phyloP scores from a whole-genome alignment of 2,888 invertebrate genomes.

The Scaptodrosophila latifasciaeformis region DNA sequence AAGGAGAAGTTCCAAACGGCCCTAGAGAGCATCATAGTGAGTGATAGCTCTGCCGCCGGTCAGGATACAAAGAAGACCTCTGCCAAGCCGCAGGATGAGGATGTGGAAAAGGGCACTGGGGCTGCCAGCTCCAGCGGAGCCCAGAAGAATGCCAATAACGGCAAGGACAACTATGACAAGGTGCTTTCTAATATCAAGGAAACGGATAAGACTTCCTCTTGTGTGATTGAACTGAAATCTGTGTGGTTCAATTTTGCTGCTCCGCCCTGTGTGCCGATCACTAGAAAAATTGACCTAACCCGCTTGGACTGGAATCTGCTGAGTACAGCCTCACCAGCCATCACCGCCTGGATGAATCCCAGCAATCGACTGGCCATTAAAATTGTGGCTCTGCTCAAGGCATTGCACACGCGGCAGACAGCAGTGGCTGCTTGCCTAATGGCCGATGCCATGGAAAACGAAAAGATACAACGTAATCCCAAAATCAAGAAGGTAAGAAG shows the following conservation, averaged over 20 bases:
- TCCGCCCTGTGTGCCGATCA: conserved; percentile 94
- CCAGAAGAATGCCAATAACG: conserved; percentile 37
- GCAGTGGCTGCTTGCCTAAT: conserved; percentile 95
- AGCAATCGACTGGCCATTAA: conserved; percentile 91
- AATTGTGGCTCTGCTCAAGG: conserved; percentile 86
- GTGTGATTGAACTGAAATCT: conserved; percentile 90
- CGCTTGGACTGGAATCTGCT: conserved; percentile 96
- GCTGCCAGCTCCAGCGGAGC: conserved; percentile 15
- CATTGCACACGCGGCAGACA: conserved; percentile 86
- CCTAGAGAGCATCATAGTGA: conserved; percentile 65
- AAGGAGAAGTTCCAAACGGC: conserved; percentile 76
- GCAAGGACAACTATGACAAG: conserved; percentile 68
- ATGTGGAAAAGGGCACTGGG: conserved; percentile 72
- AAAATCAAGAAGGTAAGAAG: conserved; percentile 72
- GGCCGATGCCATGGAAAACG: conserved; percentile 94
- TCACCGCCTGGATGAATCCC: conserved; percentile 98
- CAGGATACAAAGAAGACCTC: conserved; percentile 41
- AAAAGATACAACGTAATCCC: conserved; percentile 79
- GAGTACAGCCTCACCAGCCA: conserved; percentile 96
- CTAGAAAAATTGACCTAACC: conserved; percentile 94
- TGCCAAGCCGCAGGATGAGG: conserved; percentile 70
- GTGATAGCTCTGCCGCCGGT: conserved; percentile 39
- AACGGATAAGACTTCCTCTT: conserved; percentile 84
- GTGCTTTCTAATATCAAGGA: conserved; percentile 80
- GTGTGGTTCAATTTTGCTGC: conserved; percentile 99